These are phyloP conservation scores for Macrotus californicus DNA, from an alignment of 2,113 vertebrate species.

Conservation along the genomic window DNA sequence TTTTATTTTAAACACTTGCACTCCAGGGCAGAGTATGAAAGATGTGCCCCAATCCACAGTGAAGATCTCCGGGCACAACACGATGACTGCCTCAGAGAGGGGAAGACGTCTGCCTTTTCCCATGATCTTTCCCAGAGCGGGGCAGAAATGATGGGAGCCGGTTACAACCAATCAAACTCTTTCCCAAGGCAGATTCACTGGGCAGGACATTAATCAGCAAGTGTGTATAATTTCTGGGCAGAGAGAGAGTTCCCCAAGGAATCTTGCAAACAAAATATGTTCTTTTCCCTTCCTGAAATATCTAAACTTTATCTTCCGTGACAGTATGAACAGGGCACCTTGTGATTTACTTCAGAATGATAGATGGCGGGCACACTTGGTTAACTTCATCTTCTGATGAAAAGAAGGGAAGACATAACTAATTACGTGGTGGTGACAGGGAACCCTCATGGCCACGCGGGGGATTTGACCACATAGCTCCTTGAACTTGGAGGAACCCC, in stretches of 20 bases:
- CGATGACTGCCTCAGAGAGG: not conserved
- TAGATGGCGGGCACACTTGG: not conserved
- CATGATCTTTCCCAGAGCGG: not conserved
- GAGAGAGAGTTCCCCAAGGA: not conserved
- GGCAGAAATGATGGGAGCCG: not conserved
- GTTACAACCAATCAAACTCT: not conserved
- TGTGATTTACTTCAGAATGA: conserved; percentile 13
- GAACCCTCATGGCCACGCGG: not conserved
- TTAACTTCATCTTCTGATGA: not conserved
- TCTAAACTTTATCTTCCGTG: not conserved
- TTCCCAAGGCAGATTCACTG: not conserved
- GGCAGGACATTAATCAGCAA: conserved; percentile 11
- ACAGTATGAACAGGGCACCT: not conserved
- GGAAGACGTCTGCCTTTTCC: not conserved
- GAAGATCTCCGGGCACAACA: not conserved
- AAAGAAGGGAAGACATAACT: conserved; percentile 3
- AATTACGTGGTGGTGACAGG: not conserved
- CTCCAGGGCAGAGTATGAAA: not conserved
- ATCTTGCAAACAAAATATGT: not conserved
- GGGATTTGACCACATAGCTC: not conserved
- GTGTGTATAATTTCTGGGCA: not conserved
- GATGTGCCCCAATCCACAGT: not conserved
- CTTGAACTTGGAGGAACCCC: not conserved
- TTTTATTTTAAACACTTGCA: not conserved
- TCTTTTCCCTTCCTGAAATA: conserved; percentile 10